Base-by-base conservation (phyloP, 2,113 vertebrate genomes). In the Gavia stellata region DNA sequence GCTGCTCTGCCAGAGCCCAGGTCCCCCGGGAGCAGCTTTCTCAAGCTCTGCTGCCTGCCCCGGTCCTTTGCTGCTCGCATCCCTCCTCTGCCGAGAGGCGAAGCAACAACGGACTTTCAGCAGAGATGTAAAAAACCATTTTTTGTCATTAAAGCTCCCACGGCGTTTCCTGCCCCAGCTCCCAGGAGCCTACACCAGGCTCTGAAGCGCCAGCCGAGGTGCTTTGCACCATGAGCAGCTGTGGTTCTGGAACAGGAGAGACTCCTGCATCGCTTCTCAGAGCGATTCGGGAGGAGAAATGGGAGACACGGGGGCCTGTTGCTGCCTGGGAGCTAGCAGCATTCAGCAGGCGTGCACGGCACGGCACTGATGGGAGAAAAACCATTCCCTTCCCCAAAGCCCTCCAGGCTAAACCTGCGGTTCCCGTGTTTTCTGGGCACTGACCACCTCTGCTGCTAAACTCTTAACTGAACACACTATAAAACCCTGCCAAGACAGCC, bases 31-130 rank as follows among this genome's bases (percentile, higher is more conserved):
- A 96, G 24, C n/a, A 4, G 40, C 93, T 94, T 92, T 91, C 94
- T 91, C 93, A 90, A 95, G 92, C 85, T 92, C 92, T 50, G 63
- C 75, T 78, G 92, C 85, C 66, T 61, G 79, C 63, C 66, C 81
- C 34, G 7, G 8, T 29, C 72, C 68, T 94, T 36, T 12, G 68
- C 86, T 31, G 86, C 93, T 96, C 17, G 0, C 63, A 26, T 61
- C 49, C 31, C 74, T 72, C 19, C 66, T 93, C 63, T 61, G 55
- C 56, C 1, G 6, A 38, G 83, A 95, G 93, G 75, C 92, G 88
- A 96, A 83, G 19, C 42, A 17, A 45, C 59, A 24, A 9, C 29
- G 34, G 86, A 28, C 53, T 59, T 81, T n/a, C 78, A 56, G 42
- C 50, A 75, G 77, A 68, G 73, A 95, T 16, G 26, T 58, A 79